A percentile compares a stretch with the other conserved stretches of the same genome.
Conservation (phyloP, 2,888 invertebrate species). For the Scelioninae gen. 1 region DNA sequence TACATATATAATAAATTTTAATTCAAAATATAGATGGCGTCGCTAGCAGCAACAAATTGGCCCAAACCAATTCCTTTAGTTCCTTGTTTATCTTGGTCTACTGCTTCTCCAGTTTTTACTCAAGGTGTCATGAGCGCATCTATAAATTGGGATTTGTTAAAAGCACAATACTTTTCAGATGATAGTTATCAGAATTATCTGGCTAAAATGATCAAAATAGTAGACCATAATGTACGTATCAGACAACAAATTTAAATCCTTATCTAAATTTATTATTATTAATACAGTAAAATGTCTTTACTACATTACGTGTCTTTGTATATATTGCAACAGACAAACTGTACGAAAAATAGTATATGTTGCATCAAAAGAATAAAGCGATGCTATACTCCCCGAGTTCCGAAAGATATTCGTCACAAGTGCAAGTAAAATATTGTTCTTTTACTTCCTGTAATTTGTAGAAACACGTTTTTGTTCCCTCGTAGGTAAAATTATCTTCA, state of each 20-base stretch:
- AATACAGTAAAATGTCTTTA: too few relatives aligned
- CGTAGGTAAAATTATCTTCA: too few relatives aligned
- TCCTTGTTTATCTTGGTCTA: slow-evolving; percentile 98
- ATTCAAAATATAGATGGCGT: slow-evolving; percentile 92
- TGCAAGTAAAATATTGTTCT: too few relatives aligned
- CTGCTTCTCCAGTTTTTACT: slow-evolving; percentile 97
- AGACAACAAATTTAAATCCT: background rate
- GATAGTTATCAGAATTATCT: slow-evolving; percentile 92
- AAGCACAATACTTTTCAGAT: slow-evolving; percentile 94
- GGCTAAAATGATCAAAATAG: slow-evolving; percentile 93
- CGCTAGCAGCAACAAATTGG: slow-evolving; percentile 97
- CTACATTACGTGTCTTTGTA: too few relatives aligned
- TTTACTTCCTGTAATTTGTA: too few relatives aligned
- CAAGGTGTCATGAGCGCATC: slow-evolving; percentile 98
- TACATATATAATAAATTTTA: background rate
- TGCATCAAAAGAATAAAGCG: too few relatives aligned
- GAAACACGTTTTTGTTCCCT: too few relatives aligned
- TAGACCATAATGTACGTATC: slow-evolving; percentile 87
- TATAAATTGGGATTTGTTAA: slow-evolving; percentile 96
- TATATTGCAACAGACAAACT: too few relatives aligned
- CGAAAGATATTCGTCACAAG: too few relatives aligned
- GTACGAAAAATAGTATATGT: too few relatives aligned
- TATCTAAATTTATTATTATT: background rate
- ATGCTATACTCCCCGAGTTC: too few relatives aligned
- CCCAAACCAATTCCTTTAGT: slow-evolving; percentile 96